Evolutionary conservation across 2,113 vertebrate species (phyloP), one percentile per base, ranked within the genome.

Genomic region (Paraplagusia blochii): DNA sequence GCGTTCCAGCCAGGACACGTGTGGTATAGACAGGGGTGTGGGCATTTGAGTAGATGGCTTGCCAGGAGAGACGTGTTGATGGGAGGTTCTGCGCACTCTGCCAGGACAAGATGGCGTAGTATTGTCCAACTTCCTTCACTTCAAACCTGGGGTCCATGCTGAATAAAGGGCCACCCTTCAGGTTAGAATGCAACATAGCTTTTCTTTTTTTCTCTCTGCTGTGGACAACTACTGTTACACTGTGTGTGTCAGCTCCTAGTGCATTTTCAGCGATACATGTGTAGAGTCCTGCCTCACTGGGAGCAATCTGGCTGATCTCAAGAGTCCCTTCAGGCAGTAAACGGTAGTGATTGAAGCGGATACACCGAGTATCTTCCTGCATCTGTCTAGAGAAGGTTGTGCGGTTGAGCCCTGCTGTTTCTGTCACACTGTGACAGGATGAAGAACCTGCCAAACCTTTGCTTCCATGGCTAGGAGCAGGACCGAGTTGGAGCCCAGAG

Each of bases 201-300:
- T 80, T 87, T 80, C 83, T 59, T 45, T 51, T 80, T 22, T 67
- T 81, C 18, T 57, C 52, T 51, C 77, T 75, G 49, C 89, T 62
- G 19, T 92, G 91, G 8, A 99, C 92, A n/a, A 43, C 68, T 43
- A 99, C 65, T 0, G 87, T 91, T 9, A 98, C 65, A 0, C 91
- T 93, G 63, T 88, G 93, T 1, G 93, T 95, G 83, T 98, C 97
- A 0, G 95, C 94, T 11, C 97, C 97, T 0, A 97, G 89, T 18
- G 91, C 80, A 72, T 99, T 99, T 69, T 98, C 95, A 8, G 96
- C 97, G 79, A 99, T 92, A 9, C 97, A 98, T 9, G 96, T 98
- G 57, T 98, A 99, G 15, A 98, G 73, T 17, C 97, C 97, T 0
- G 92, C 93, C 18, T 98, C 92, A 0, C 46, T 58, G 0, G 19